Percentiles rank a stretch among this genome's conserved stretches.
Evolutionary conservation across 2,113 vertebrate species (phyloP).

Genomic region (Mellivora capensis): DNA sequence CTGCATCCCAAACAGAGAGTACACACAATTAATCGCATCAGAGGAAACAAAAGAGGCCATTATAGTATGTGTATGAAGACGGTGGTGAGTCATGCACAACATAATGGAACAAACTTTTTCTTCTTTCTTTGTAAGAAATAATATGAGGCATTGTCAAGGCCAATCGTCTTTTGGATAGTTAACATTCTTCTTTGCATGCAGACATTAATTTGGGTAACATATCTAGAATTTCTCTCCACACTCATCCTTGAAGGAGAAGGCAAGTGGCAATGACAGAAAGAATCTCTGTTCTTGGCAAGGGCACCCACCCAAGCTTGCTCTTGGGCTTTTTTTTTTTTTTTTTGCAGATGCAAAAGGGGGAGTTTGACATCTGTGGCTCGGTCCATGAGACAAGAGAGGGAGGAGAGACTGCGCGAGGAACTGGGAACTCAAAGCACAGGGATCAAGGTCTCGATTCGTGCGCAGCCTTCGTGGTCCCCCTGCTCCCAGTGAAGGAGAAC

Average conservation of each 20-base stretch:
- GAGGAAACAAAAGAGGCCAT: background rate
- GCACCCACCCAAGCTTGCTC: background rate
- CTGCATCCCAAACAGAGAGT: constrained; percentile 76
- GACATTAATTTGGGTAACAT: background rate
- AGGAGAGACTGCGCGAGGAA: background rate
- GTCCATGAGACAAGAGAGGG: background rate
- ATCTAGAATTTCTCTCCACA: background rate
- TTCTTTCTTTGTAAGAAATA: background rate
- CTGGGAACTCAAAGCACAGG: background rate
- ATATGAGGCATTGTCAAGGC: background rate
- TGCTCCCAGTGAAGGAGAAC: too few species aligned
- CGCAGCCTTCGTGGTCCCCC: background rate
- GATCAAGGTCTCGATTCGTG: background rate
- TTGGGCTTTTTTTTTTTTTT: background rate
- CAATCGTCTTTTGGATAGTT: background rate
- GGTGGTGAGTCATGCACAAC: background rate
- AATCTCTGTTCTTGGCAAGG: background rate
- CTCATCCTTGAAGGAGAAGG: background rate
- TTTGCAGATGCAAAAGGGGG: background rate
- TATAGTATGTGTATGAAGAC: background rate
- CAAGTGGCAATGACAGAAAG: background rate
- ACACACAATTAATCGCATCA: fast-evolving
- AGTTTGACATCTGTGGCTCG: background rate
- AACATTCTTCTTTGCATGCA: constrained; percentile 3
- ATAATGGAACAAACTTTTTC: background rate